Evolutionary conservation across 1,140 invertebrate species (phyloP).

Genomic region (Pseudachorutes palmiensis): DNA sequence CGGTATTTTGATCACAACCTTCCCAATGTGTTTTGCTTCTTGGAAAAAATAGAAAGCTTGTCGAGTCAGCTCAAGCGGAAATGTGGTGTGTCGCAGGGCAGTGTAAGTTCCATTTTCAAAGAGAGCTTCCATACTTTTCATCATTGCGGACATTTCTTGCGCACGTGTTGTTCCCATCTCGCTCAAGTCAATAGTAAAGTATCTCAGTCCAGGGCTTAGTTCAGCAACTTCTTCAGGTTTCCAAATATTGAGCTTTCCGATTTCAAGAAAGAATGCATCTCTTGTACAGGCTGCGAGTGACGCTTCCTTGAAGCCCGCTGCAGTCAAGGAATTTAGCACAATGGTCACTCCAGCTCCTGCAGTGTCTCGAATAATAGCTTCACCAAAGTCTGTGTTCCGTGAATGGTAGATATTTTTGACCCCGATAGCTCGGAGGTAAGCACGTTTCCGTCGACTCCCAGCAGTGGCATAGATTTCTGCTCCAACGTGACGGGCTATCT

Average conservation of each 20-base stretch:
- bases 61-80: background rate
- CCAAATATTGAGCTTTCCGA: slow-evolving; percentile 19
- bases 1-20: slow-evolving; percentile 14
- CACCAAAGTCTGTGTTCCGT: slow-evolving; percentile 54
- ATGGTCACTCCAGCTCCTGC: slow-evolving; percentile 57
- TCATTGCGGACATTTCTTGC: background rate
- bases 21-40: slow-evolving; percentile 17
- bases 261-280: slow-evolving; percentile 17
- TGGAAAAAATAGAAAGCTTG: slow-evolving; percentile 19
- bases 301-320: slow-evolving; percentile 45
- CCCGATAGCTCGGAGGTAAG: slow-evolving; percentile 13
- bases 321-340: slow-evolving; percentile 56
- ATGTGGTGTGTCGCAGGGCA: slow-evolving; percentile 8
- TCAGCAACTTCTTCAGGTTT: background rate
- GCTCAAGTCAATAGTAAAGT: slow-evolving; percentile 15
- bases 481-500: slow-evolving; percentile 49
- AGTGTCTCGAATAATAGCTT: slow-evolving; percentile 51
- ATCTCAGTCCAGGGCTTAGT: slow-evolving; percentile 13
- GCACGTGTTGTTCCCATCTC: background rate
- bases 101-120: background rate
- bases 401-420: slow-evolving; percentile 42
- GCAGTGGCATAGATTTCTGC: slow-evolving; percentile 48
- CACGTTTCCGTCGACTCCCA: slow-evolving; percentile 42
- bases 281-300: slow-evolving; percentile 50
- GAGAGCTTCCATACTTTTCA: background rate